A percentile compares a stretch with the other conserved stretches of the same genome.
phyloP scores from a whole-genome alignment of 2,113 vertebrate genomes.

The Rhadina sibilatrix region DNA sequence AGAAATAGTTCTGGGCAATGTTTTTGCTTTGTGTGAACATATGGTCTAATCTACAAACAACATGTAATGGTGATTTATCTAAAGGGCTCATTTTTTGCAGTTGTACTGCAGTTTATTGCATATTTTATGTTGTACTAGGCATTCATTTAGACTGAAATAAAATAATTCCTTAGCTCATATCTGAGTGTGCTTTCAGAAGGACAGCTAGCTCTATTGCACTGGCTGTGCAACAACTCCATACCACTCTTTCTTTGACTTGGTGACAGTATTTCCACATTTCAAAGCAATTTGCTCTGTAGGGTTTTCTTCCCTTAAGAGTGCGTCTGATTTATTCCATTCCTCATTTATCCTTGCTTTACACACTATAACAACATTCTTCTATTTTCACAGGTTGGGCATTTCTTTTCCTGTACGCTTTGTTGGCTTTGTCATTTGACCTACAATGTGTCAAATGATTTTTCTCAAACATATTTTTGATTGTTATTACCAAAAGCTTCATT shows the following conservation, averaged over 20 bases:
- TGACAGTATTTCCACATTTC: neutral
- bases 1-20: conserved; percentile 1
- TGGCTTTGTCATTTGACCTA: neutral
- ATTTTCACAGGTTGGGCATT: neutral
- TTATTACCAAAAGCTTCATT: neutral
- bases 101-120: neutral
- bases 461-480: neutral
- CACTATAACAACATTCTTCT: neutral
- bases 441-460: neutral
- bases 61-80: neutral
- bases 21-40: neutral
- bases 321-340: neutral
- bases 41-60: conserved; percentile 1
- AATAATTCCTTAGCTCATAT: neutral
- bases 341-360: neutral
- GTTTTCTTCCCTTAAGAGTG: neutral
- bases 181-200: neutral
- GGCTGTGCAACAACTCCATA: neutral
- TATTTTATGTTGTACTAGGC: neutral
- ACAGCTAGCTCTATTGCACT: neutral
- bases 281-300: neutral
- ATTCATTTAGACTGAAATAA: neutral
- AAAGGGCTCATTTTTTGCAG: neutral
- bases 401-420: neutral
- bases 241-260: neutral